A percentile compares a stretch with the other conserved stretches of the same genome.
Evolutionary conservation across 2,888 invertebrate species (phyloP).

Genomic region (Loripinus fragilis): DNA sequence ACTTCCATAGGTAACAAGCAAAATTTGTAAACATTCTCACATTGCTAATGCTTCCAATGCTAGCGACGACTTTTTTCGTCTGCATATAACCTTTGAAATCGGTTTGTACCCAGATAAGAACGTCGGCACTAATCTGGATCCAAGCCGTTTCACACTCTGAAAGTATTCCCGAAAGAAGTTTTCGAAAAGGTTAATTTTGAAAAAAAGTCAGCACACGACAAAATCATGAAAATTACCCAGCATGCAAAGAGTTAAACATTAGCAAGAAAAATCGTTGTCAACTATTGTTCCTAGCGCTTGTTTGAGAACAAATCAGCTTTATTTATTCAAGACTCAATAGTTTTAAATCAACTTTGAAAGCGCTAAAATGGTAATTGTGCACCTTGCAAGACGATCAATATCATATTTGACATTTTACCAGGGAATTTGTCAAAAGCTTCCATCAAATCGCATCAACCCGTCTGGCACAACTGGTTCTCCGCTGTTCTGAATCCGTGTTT

Average conservation of each 20-base stretch:
- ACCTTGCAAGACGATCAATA: neutral
- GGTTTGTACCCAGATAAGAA: no score
- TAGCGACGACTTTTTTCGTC: no score
- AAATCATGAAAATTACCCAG: no score
- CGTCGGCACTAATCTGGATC: no score
- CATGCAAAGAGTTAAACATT: no score
- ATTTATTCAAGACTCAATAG: neutral
- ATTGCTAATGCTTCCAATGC: no score
- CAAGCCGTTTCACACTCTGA: no score
- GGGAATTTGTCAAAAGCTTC: neutral
- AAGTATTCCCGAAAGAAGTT: no score
- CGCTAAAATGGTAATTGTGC: neutral
- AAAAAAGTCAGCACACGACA: no score
- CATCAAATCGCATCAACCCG: neutral
- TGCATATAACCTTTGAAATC: no score
- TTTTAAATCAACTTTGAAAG: neutral
- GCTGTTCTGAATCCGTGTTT: neutral
- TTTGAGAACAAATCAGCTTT: conserved; percentile 4
- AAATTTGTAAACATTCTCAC: neutral
- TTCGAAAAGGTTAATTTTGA: no score
- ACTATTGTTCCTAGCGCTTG: neutral
- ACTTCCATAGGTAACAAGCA: neutral
- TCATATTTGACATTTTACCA: neutral
- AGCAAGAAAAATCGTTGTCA: conserved; percentile 9
- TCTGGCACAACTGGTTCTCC: neutral